Evolutionary conservation across 2,113 vertebrate species (phyloP).

Genomic region (Anarhynchus alexandrinus): DNA sequence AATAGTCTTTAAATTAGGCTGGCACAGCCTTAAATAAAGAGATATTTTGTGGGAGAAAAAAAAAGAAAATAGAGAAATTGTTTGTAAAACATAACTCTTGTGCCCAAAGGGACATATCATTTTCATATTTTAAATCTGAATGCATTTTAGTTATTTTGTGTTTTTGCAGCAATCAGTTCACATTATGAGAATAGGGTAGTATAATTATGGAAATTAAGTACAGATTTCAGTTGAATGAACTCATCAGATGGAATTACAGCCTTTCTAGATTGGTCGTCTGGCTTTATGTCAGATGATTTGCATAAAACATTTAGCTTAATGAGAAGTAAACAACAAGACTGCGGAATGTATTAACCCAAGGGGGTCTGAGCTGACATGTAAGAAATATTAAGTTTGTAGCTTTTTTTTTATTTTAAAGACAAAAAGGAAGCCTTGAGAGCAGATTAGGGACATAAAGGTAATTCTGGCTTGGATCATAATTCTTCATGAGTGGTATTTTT

Average conservation of each 20-base stretch:
- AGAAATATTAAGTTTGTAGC: slow-evolving; percentile 66
- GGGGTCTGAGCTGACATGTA: slow-evolving; percentile 67
- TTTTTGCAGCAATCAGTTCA: slow-evolving; percentile 76
- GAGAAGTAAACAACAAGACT: slow-evolving; percentile 78
- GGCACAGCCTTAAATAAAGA: slow-evolving; percentile 65
- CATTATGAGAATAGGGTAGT: slow-evolving; percentile 78
- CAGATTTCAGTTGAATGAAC: slow-evolving; percentile 80
- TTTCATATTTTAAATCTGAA: slow-evolving; percentile 75
- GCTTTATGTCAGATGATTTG: slow-evolving; percentile 78
- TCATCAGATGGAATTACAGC: slow-evolving; percentile 80
- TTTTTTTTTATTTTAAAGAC: slow-evolving; percentile 25
- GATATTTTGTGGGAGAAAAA: slow-evolving; percentile 46
- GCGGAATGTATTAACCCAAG: slow-evolving; percentile 72
- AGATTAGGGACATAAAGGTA: slow-evolving; percentile 53
- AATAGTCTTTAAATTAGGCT: slow-evolving; percentile 58
- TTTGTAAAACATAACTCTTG: slow-evolving; percentile 72
- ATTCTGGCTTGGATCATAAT: slow-evolving; percentile 39
- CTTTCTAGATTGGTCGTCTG: slow-evolving; percentile 77
- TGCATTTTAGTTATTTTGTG: slow-evolving; percentile 70
- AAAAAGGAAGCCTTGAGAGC: slow-evolving; percentile 48
- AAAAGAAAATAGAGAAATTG: slow-evolving; percentile 55
- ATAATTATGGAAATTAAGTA: slow-evolving; percentile 82
- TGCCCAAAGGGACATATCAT: slow-evolving; percentile 73
- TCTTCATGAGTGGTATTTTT: slow-evolving; percentile 51
- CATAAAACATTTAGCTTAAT: slow-evolving; percentile 81